Base-by-base conservation (phyloP, 2,888 invertebrate species). In the Papilio demoleus region DNA sequence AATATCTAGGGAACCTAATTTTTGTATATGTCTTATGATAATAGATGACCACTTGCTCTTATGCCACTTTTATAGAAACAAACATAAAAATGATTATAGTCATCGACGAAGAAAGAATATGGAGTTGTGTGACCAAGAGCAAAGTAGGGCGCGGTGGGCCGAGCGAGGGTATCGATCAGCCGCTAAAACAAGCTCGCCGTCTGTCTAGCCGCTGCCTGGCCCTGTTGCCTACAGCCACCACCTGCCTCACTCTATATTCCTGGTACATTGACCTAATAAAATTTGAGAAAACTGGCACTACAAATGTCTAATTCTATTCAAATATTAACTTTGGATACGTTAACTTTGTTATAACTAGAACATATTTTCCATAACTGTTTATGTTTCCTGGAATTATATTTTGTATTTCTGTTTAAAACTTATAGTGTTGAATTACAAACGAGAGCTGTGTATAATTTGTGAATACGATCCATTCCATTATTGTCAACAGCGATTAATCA, bases 401-500 rank as follows among this genome's bases (percentile, higher is more conserved):
- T 19, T 38, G 22, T 14, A 1, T 62, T 56, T 27, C 14, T 59
- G 58, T 63, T 79, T 81, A 81, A 82, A 81, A 76, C 76, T 77
- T 79, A 78, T 73, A 80, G 82, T 86, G 83, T 91, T 88, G 79
- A 81, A 84, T 91, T 90, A 88, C 90, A 85, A 88, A 88, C 84
- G 83, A 79, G 79, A 81, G 85, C 84, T 88, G 88, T 88, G 85
- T 90, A 88, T 89, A 85, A 85, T 83, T 85, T 84, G 76, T 78
- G 77, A 85, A 86, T 80, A 81, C 79, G 85, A 88, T 84, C 83
- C 80, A 82, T 81, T 85, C 88, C 85, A 87, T 88, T 86, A 88
- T 86, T 86, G 85, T 85, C 81, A 81, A 77, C 84, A 79, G 84
- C 88, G 87, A 90, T 91, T 85, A 88, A 91, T 90, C 88, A 88